Base-by-base conservation (phyloP, 1,140 invertebrate genomes). In the Pachyrhynchus sulphureomaculatus region DNA sequence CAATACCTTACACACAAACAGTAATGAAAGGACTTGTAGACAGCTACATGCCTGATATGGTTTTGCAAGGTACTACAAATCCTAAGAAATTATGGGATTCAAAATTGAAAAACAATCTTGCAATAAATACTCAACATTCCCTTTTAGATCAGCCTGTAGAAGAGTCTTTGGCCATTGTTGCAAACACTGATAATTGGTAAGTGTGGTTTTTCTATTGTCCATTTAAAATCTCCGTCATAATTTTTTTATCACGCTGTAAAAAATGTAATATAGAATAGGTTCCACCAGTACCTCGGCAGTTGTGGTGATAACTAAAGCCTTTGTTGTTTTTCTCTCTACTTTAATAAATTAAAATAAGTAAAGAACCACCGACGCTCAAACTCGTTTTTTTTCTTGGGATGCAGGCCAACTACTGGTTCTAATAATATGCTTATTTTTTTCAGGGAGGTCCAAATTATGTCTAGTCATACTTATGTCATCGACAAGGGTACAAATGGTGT, bases 121-220 rank as follows among this genome's bases (percentile, higher is more conserved):
- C 78, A 9, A 70, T 84, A 47, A 77, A 82, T 9, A 78, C 81
- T n/a, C 81, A 84, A 73, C 80, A 83, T 69, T 81, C 84, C 17
- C 75, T 82, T 32, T 74, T 85, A 24, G 79, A 89, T 74, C 85
- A 91, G 65, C 82, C 86, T 24, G 81, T 91, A 0, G 80, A 86
- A 12, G 91, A 93, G 74, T 85, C 90, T 57, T 81, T 93, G 8
- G 92, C 89, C 63, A 88, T 96, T 66, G 76, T 95, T 26, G 93
- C 89, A 0, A 88, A 95, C 71, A 86, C 87, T 61, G 90, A 92
- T 68, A 87, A 83, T 17, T 95, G 92, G 91, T 91, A 81, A 78
- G 80, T 80, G 13, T 48, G 34, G 8, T 60, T 12, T 49, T 48
- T 47, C 6, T n/a, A n/a, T n/a, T n/a, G n/a, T n/a, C n/a, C n/a